Evolutionary conservation across 2,888 invertebrate genomes (phyloP).

Genomic region (Perizoma flavofasciatum): DNA sequence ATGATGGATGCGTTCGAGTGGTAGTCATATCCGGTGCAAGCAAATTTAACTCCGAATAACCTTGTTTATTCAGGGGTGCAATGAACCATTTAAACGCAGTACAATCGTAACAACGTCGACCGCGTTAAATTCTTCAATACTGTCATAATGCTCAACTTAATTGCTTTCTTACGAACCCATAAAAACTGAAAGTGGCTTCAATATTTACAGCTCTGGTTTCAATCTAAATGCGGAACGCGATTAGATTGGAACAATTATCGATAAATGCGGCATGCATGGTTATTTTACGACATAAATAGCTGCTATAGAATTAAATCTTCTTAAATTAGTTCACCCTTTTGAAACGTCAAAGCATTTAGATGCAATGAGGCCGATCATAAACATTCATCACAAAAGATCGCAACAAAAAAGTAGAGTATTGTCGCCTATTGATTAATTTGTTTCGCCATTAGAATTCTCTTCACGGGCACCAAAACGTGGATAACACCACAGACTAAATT

Average conservation of each 20-base stretch:
- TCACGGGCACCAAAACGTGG: slow-evolving; percentile 67
- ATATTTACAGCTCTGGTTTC: slow-evolving; percentile 64
- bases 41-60: slow-evolving; percentile 79
- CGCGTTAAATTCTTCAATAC: slow-evolving; percentile 80
- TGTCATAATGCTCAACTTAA: slow-evolving; percentile 78
- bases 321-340: slow-evolving; percentile 48
- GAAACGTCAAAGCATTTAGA: slow-evolving; percentile 42
- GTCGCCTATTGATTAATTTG: slow-evolving; percentile 77
- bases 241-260: slow-evolving; percentile 63
- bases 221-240: slow-evolving; percentile 66
- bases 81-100: slow-evolving; percentile 78
- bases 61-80: slow-evolving; percentile 82
- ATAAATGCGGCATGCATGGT: slow-evolving; percentile 43
- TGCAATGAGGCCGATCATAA: slow-evolving; percentile 50
- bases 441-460: slow-evolving; percentile 75
- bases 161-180: slow-evolving; percentile 79
- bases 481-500: slow-evolving; percentile 70
- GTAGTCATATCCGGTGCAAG: slow-evolving; percentile 79
- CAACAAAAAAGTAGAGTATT: slow-evolving; percentile 62
- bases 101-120: slow-evolving; percentile 72
- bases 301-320: slow-evolving; percentile 31
- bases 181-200: slow-evolving; percentile 73
- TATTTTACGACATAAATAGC: slow-evolving; percentile 35
- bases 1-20: slow-evolving; percentile 78
- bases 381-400: slow-evolving; percentile 52